Base-by-base conservation (phyloP, 2,888 invertebrate species). In the Tetragnatha montana region DNA sequence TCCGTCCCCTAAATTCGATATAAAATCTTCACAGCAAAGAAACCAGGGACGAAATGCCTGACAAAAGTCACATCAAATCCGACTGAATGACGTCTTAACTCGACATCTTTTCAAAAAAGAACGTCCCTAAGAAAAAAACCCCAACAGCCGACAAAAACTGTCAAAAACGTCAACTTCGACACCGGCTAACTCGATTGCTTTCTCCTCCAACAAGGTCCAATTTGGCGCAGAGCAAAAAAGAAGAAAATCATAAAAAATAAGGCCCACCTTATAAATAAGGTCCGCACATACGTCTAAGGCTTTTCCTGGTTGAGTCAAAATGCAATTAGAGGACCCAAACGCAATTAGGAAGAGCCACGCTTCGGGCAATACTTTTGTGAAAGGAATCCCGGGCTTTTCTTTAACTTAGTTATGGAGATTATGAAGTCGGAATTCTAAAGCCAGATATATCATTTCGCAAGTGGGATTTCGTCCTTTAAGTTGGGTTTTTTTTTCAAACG, bases 341-440 rank as follows among this genome's bases (percentile, higher is more conserved):
- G 78, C 76, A 76, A 87, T 87, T 87, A 87, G 70, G 70, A 50
- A 76, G 68, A 69, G 76, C 68, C 21, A 69, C 68, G 87, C 81
- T 74, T 51, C 71, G 19, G 86, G 80, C 80, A 14, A 80, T 74
- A 50, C 87, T 21, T 74, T 69, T 81, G 50, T 68, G 69, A 73
- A 86, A 79, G 75, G 69, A 78, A 78, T 71, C 49, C 81, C 81
- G 21, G 19, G 19, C 22, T 78, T 51, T 49, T 70, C 85, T 71
- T 49, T 85, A 85, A 85, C 71, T 85, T n/a, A 71, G 71, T 85
- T 85, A 85, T 85, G 70, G 71, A 75, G 75, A 84, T 84, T 84
- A 84, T 84, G 81, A 74, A 21, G 74, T 22, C 73, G 75, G n/a
- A 14, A 49, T 78, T 6, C 35, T 22, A 8, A 8, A 50, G 19